Evolutionary conservation across 2,797 vertebrate species (phyloP).

Genomic region (Chaenodraco wilsoni): DNA sequence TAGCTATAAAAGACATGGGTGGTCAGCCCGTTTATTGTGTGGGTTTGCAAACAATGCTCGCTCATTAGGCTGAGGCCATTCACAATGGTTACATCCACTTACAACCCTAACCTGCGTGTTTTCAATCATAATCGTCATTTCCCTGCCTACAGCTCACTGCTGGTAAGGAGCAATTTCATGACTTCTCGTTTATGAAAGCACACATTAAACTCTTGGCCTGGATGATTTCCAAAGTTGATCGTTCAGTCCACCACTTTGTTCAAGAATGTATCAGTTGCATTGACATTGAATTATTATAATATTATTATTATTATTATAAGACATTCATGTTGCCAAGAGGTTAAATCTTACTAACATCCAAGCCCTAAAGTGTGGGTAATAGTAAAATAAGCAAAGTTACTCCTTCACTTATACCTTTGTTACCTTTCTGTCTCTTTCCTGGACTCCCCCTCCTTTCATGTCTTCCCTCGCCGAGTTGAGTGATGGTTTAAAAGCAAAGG

Average conservation of each 20-base stretch:
- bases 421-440: slow-evolving; percentile 15
- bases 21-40: slow-evolving; percentile 72
- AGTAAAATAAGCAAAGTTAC: slow-evolving; percentile 9
- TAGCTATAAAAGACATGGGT: slow-evolving; percentile 78
- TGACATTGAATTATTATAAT: neutral
- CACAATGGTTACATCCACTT: slow-evolving; percentile 48
- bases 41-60: slow-evolving; percentile 63
- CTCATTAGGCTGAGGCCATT: slow-evolving; percentile 50
- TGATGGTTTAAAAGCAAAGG: slow-evolving; percentile 32
- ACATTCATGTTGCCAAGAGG: no score
- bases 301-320: no score
- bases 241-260: neutral
- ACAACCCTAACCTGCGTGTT: slow-evolving; percentile 57
- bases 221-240: neutral
- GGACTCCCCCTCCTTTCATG: slow-evolving; percentile 18
- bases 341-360: neutral
- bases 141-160: slow-evolving; percentile 57
- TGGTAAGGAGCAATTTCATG: slow-evolving; percentile 51
- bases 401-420: slow-evolving; percentile 6
- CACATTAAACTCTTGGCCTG: slow-evolving; percentile 29
- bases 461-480: neutral
- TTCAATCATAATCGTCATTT: slow-evolving; percentile 65
- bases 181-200: slow-evolving; percentile 26
- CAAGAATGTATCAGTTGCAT: neutral
- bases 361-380: neutral